Evolutionary conservation across 2,113 vertebrate genomes (phyloP).

Genomic region (Morone saxatilis): DNA sequence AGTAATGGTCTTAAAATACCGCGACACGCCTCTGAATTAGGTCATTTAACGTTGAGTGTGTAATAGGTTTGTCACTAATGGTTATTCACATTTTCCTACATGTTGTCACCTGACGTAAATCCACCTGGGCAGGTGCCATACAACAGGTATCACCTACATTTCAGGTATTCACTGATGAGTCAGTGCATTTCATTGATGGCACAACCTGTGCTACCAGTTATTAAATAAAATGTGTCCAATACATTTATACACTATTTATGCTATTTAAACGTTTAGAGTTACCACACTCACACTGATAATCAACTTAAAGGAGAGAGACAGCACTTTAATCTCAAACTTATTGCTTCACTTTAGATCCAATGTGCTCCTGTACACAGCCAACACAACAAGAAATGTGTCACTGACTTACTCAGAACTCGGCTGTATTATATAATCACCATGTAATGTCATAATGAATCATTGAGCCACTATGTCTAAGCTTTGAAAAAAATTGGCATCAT

Average conservation of each 20-base stretch:
- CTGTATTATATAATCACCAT: slow-evolving; percentile 21
- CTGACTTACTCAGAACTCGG: not conserved
- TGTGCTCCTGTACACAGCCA: not conserved
- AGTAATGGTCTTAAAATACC: not conserved
- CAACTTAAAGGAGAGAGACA: not conserved
- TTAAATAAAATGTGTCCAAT: not conserved
- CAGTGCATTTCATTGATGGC: not conserved
- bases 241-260: not conserved
- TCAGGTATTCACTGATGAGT: not conserved
- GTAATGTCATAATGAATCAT: slow-evolving; percentile 26
- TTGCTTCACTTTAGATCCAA: not conserved
- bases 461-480: not conserved
- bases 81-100: not conserved
- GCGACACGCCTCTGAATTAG: not conserved
- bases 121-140: not conserved
- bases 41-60: not conserved
- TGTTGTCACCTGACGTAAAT: not conserved
- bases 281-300: not conserved
- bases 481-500: slow-evolving; percentile 21
- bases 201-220: not conserved
- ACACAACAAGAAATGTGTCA: not conserved
- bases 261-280: too few relatives aligned
- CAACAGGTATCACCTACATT: not conserved
- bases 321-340: not conserved
- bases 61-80: not conserved